These are phyloP conservation scores for Callorhinus ursinus DNA, from an alignment of 2,113 vertebrate species.

Conservation along the genomic window DNA sequence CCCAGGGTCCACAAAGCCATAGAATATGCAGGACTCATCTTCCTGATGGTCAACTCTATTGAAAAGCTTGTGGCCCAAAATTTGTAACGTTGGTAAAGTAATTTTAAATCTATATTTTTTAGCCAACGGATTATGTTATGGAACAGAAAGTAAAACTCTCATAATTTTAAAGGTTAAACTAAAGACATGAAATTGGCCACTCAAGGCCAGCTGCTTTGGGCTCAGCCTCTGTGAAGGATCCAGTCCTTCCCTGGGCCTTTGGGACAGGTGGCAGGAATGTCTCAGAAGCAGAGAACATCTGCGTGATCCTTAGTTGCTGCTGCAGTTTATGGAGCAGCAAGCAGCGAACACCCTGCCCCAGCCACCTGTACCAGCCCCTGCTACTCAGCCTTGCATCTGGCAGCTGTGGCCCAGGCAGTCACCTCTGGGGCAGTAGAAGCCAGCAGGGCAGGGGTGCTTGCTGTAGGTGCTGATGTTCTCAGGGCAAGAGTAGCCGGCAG, in stretches of 20 bases:
- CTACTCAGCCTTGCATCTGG: neutral
- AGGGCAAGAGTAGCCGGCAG: constrained; percentile 93
- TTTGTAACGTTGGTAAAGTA: neutral
- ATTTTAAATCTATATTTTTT: neutral
- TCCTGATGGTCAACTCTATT: neutral
- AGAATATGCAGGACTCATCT: neutral
- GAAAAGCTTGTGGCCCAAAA: neutral
- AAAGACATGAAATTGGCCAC: neutral
- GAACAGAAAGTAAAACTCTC: neutral
- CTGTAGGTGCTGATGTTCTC: constrained; percentile 89
- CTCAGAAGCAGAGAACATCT: neutral
- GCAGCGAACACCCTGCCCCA: neutral
- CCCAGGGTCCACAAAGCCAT: neutral
- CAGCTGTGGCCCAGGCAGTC: neutral
- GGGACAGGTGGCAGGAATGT: neutral
- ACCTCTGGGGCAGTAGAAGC: constrained; percentile 97
- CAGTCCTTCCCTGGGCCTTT: neutral
- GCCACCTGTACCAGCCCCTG: accelerated
- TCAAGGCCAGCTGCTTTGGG: neutral
- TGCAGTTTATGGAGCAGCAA: neutral
- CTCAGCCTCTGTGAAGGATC: neutral
- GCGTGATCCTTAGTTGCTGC: too few species aligned
- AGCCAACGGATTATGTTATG: neutral
- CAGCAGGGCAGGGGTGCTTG: constrained; percentile 89
- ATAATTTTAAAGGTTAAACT: neutral